Evolutionary conservation across 2,113 vertebrate species (phyloP).

Genomic region (Esox niger): DNA sequence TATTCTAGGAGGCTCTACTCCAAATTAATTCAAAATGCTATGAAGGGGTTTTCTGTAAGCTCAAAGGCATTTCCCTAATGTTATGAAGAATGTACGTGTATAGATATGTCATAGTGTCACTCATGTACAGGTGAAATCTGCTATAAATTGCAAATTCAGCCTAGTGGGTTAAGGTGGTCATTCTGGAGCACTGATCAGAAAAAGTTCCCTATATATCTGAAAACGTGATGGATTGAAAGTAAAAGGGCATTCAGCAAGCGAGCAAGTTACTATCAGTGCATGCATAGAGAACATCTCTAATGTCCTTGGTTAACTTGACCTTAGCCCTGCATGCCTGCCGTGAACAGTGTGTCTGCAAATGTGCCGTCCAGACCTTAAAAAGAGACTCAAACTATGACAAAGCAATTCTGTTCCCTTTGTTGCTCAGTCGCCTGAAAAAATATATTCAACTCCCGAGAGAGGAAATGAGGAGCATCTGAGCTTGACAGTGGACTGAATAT

Average conservation of each 20-base stretch:
- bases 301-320: constrained; percentile 17
- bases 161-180: no score
- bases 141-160: no score
- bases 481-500: neutral
- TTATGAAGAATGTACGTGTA: no score
- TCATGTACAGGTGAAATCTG: no score
- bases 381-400: neutral
- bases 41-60: neutral
- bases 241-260: constrained; percentile 25
- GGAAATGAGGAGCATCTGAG: neutral
- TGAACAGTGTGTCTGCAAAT: neutral
- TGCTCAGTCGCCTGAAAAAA: constrained; percentile 6
- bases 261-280: constrained; percentile 1
- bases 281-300: constrained; percentile 4
- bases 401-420: constrained; percentile 7
- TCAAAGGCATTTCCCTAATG: neutral
- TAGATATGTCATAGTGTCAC: no score
- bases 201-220: neutral
- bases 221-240: constrained; percentile 8
- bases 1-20: no score
- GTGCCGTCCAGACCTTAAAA: neutral
- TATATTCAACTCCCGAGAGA: neutral
- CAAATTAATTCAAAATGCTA: no score
- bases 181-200: no score
- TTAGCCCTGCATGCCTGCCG: constrained; percentile 7